Evolutionary conservation across 2,888 invertebrate species (phyloP), one percentile per base, ranked within the genome.

Genomic region (Megalurothrips usitatus): DNA sequence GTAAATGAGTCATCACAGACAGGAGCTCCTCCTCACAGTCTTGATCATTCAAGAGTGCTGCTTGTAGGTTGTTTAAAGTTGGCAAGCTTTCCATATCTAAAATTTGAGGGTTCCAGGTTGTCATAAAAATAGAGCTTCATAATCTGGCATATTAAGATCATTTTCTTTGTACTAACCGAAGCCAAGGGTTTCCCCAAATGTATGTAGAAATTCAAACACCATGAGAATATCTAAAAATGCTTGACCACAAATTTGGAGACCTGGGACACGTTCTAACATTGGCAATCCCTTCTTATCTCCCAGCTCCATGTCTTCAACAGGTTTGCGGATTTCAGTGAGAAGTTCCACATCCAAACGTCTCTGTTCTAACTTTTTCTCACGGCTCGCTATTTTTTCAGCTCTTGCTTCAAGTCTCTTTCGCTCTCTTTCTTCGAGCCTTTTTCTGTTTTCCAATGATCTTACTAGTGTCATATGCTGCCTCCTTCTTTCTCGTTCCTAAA

Each of bases 151-250:
- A 43, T 43, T 43, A 43, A 43, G 34, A 43, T 43, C 34, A 43
- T 43, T 43, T 43, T 43, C 34, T 43, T 75, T 58, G 79, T 3
- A 86, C 92, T 91, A 86, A 96, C 95, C 95, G 85, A 98, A 96
- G 81, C 97, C 97, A 1, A 99, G 90, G 0, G 96, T 96, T 87
- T 96, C 96, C 80, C 96, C 96, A 86, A 99, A 99, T 88, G 97
- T 98, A 85, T 97, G 95, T 84, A 98, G 90, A 87, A 99, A 99
- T 89, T 99, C 98, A 86, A 95, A 94, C n/a, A 96, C 94, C 94
- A 98, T 98, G 34, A 99, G 89, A 78, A 95, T 90, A 87, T 98
- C 96, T 0, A 96, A 94, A 89, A 97, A 96, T 0, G 97, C 97
- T 86, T 94, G 93, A 0, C 96, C 97, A 0, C 94, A 90, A 80